Evolutionary conservation across 2,797 vertebrate genomes (phyloP).

Genomic region (Gadopsis bispinosus): DNA sequence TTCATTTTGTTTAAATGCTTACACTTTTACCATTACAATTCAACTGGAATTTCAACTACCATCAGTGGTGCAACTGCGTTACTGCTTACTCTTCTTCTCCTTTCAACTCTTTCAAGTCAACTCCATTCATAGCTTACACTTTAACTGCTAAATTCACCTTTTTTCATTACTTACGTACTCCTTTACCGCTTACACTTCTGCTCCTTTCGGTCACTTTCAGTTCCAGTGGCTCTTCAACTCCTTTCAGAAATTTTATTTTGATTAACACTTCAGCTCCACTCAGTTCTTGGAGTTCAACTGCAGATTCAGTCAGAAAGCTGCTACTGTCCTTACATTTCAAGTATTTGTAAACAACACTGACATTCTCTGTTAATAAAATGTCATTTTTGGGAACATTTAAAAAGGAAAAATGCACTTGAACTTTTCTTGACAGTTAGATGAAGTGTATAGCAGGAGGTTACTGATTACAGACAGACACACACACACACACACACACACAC

Average conservation of each 20-base stretch:
- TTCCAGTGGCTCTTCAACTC: background rate
- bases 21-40: too few species aligned
- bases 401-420: background rate
- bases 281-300: background rate
- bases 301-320: background rate
- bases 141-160: background rate
- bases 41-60: background rate
- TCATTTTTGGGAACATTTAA: background rate
- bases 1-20: background rate
- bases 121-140: background rate
- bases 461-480: conserved; percentile 1
- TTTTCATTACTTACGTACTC: background rate
- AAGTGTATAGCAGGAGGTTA: conserved; percentile 4
- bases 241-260: background rate
- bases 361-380: background rate
- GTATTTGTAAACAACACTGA: background rate
- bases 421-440: background rate
- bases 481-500: conserved; percentile 27
- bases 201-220: background rate
- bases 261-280: background rate
- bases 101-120: background rate
- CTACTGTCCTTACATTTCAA: too few species aligned
- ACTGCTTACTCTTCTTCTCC: background rate
- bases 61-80: background rate
- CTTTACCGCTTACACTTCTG: too few species aligned